These are phyloP conservation scores for Drosophila parabipectinata DNA, from an alignment of 1,140 invertebrate species.

Conservation along the genomic window DNA sequence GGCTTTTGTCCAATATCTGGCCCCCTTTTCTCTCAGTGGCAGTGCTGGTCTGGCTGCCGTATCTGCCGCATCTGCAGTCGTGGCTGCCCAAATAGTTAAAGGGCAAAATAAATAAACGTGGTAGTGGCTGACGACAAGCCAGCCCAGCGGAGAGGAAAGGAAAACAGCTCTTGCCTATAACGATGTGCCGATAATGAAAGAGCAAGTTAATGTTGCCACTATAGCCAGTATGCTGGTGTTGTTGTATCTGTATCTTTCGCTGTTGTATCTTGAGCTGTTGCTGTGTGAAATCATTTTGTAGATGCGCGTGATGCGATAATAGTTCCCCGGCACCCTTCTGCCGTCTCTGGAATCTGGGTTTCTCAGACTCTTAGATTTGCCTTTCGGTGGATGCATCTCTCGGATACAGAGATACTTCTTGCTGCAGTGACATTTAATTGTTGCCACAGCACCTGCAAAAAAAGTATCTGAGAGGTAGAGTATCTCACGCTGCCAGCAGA, in stretches of 20 bases:
- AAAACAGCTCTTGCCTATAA: constrained; percentile 40
- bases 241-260: constrained; percentile 12
- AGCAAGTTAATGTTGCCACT: constrained; percentile 49
- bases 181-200: constrained; percentile 71
- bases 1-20: no score
- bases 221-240: not conserved
- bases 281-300: constrained; percentile 69
- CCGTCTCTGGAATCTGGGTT: not conserved
- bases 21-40: no score
- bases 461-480: constrained; percentile 1
- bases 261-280: constrained; percentile 20
- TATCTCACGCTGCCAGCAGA: constrained; percentile 14
- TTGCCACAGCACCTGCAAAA: constrained; percentile 23
- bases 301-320: constrained; percentile 72
- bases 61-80: constrained; percentile 2
- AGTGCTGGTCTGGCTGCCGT: no score
- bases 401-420: constrained; percentile 4
- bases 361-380: not conserved
- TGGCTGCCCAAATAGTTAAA: constrained; percentile 73
- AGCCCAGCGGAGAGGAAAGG: not conserved
- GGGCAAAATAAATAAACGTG: constrained; percentile 73
- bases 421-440: constrained; percentile 42
- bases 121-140: constrained; percentile 31
- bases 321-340: constrained; percentile 42
- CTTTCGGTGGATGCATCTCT: not conserved